phyloP scores from a whole-genome alignment of 2,888 invertebrate genomes.

The Cerastoderma edule region DNA sequence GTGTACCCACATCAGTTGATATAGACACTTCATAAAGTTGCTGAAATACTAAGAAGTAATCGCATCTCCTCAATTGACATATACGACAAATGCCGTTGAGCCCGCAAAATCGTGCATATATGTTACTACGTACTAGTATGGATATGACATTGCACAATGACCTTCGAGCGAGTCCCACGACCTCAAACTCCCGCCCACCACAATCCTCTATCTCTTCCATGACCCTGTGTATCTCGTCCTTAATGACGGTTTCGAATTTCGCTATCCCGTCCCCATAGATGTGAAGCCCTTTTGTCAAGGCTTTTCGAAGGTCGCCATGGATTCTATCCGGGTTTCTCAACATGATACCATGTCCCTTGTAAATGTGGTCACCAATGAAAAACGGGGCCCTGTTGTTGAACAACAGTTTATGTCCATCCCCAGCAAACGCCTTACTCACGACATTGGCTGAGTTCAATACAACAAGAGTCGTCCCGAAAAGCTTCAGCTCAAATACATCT shows the following conservation, averaged over 20 bases:
- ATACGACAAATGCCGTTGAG: too few species aligned
- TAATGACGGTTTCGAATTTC: conserved; percentile 16
- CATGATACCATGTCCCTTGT: not conserved
- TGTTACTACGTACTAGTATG: conserved; percentile 1
- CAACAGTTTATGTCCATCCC: not conserved
- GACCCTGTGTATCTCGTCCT: not conserved
- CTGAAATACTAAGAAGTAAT: too few species aligned
- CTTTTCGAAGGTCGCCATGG: conserved; percentile 24
- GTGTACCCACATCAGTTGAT: too few species aligned
- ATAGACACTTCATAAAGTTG: too few species aligned
- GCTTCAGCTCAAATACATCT: conserved; percentile 6
- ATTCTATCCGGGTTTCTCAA: not conserved
- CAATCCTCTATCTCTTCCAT: conserved; percentile 11
- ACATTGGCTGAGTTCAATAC: conserved; percentile 18
- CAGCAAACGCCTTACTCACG: conserved; percentile 15
- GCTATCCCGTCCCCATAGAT: conserved; percentile 27
- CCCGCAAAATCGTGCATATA: too few species aligned
- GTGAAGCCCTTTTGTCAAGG: conserved; percentile 20
- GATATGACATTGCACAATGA: conserved; percentile 12
- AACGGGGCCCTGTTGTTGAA: conserved; percentile 17
- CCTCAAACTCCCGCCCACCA: conserved; percentile 15
- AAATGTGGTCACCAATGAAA: conserved; percentile 19
- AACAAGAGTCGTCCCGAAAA: conserved; percentile 1
- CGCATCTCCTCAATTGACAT: too few species aligned
- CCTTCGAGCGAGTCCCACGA: not conserved